Conservation (phyloP, 2,888 invertebrate genomes). For the Chirona hameri region DNA sequence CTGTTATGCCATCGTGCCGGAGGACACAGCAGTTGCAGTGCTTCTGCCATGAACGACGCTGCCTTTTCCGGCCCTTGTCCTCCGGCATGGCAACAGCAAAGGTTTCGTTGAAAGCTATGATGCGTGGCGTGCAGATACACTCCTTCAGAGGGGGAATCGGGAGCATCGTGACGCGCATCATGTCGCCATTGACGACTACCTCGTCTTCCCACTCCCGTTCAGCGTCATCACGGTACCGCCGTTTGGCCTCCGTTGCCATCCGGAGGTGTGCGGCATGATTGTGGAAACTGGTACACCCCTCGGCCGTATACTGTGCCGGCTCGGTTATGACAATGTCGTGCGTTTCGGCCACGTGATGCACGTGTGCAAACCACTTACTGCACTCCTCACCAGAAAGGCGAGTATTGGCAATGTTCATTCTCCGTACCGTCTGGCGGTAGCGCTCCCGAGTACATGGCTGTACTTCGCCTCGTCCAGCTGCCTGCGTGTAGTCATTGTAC, state of each 20-base stretch:
- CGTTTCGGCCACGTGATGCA: not conserved
- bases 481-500: not conserved
- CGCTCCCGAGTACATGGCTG: not conserved
- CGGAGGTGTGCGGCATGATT: not conserved
- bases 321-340: not conserved
- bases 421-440: too few relatives aligned
- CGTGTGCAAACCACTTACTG: not conserved
- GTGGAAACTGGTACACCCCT: not conserved
- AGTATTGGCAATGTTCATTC: too few relatives aligned
- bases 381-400: not conserved
- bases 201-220: not conserved
- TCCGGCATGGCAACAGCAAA: not conserved
- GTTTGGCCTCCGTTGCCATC: not conserved
- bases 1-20: not conserved
- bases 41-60: not conserved
- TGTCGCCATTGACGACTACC: not conserved
- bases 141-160: too few relatives aligned
- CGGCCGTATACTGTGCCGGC: not conserved
- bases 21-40: not conserved
- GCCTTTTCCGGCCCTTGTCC: not conserved
- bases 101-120: not conserved
- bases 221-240: not conserved
- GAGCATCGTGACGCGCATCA: not conserved
- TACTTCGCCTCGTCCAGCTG: not conserved
- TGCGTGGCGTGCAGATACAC: too few relatives aligned